Conservation (phyloP, 2,113 vertebrate genomes). For the Brachionichthys hirsutus region DNA sequence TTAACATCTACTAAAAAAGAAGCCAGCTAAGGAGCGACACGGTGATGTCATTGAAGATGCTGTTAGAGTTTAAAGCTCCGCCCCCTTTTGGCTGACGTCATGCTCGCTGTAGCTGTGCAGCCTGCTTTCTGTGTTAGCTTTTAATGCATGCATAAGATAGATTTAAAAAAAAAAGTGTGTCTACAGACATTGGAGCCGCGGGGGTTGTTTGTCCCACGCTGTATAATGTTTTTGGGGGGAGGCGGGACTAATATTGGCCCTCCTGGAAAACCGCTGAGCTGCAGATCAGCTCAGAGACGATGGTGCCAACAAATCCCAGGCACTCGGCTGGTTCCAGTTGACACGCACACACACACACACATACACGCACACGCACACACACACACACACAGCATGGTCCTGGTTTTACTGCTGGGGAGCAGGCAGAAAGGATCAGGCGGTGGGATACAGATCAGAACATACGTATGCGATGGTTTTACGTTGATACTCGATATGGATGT, state of each 20-base stretch:
- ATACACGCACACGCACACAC: too few relatives aligned
- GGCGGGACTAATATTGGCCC: constrained; percentile 62
- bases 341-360: constrained; percentile 16
- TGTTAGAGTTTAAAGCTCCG: too few relatives aligned
- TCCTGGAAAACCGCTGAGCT: constrained; percentile 69
- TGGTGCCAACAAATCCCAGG: constrained; percentile 64
- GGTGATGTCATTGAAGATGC: too few relatives aligned
- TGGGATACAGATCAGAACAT: constrained; percentile 54
- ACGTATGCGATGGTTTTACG: constrained; percentile 57
- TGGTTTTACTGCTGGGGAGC: constrained; percentile 55
- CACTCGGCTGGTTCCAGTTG: constrained; percentile 63
- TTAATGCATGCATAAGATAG: too few relatives aligned
- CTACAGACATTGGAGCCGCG: too few relatives aligned
- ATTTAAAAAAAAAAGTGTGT: too few relatives aligned
- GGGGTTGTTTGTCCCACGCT: constrained; percentile 38
- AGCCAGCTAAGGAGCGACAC: too few relatives aligned
- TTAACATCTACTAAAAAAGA: too few relatives aligned
- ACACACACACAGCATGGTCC: constrained; percentile 21
- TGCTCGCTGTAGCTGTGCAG: too few relatives aligned
- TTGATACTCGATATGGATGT: constrained; percentile 14
- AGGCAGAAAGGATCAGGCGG: constrained; percentile 61
- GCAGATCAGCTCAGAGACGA: constrained; percentile 61
- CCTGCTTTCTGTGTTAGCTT: too few relatives aligned
- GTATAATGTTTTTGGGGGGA: constrained; percentile 54
- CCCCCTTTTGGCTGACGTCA: too few relatives aligned